Percentiles rank a stretch among this genome's conserved stretches.
Conservation (phyloP, 2,888 invertebrate species). For the Adineta ricciae region DNA sequence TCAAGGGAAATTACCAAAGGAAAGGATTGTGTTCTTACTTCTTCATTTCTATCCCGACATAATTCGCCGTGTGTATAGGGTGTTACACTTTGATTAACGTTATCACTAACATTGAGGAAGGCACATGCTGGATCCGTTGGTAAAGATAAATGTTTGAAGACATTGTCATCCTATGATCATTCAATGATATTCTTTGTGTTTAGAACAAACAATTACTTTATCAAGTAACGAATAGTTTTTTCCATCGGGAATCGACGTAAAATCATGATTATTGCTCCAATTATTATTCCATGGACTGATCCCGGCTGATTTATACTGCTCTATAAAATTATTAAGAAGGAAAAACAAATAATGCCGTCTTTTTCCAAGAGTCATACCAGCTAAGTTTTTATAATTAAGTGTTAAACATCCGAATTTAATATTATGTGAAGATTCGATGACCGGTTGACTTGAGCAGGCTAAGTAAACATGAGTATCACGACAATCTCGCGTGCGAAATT, state of each 20-base stretch:
- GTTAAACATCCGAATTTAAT: conserved; percentile 54
- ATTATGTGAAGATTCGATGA: conserved; percentile 55
- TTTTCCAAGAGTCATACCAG: background rate
- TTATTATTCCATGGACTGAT: conserved; percentile 55
- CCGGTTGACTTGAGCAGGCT: conserved; percentile 56
- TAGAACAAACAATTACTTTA: conserved; percentile 37
- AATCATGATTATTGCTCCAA: conserved; percentile 57
- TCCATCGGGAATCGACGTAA: conserved; percentile 51
- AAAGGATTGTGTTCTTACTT: background rate
- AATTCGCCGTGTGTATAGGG: conserved; percentile 43
- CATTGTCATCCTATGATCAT: background rate
- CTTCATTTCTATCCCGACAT: background rate
- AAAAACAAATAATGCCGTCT: background rate
- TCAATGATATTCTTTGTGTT: too few relatives aligned
- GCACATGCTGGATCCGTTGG: background rate
- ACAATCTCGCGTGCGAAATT: conserved; percentile 58
- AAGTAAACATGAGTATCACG: conserved; percentile 53
- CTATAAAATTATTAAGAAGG: conserved; percentile 48
- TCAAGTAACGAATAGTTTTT: conserved; percentile 44
- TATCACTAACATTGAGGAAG: background rate
- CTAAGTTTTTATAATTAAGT: conserved; percentile 42
- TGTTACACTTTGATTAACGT: conserved; percentile 41
- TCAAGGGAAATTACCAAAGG: background rate
- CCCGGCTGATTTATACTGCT: conserved; percentile 52
- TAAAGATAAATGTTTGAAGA: background rate